These are phyloP conservation scores for Apostichopus californicus DNA, from an alignment of 35 echinoderm and acorn worm species.

Conservation along the genomic window DNA sequence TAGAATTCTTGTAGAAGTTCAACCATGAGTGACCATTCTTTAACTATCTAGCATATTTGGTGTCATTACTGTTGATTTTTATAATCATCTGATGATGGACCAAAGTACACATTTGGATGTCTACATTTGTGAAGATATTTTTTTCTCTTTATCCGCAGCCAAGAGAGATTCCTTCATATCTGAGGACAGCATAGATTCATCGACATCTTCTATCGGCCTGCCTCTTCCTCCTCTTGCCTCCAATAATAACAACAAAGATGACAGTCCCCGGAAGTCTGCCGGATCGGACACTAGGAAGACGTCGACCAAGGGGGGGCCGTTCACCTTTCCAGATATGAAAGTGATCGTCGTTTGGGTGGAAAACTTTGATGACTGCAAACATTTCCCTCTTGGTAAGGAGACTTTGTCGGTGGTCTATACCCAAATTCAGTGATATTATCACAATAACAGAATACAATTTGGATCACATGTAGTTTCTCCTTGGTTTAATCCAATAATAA, in stretches of 20 bases:
- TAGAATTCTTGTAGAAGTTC: too few relatives aligned
- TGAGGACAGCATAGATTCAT: slow-evolving; percentile 56
- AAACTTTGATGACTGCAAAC: slow-evolving; percentile 88
- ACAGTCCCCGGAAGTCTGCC: slow-evolving; percentile 45
- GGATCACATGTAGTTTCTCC: too few relatives aligned
- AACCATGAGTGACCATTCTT: too few relatives aligned
- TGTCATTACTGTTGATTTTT: too few relatives aligned
- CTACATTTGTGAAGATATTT: neutral
- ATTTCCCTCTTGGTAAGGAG: slow-evolving; percentile 83
- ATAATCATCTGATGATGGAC: too few relatives aligned
- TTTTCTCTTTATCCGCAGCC: neutral
- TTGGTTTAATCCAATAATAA: too few relatives aligned
- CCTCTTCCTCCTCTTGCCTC: slow-evolving; percentile 40
- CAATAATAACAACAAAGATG: slow-evolving; percentile 59
- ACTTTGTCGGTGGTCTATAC: too few relatives aligned
- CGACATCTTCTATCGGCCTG: neutral
- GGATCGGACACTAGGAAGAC: slow-evolving; percentile 60
- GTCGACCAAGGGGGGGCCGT: slow-evolving; percentile 65
- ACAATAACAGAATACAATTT: too few relatives aligned
- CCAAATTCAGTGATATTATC: too few relatives aligned
- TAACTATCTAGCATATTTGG: too few relatives aligned
- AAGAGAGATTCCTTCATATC: slow-evolving; percentile 44
- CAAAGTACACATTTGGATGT: too few relatives aligned
- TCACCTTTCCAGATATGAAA: slow-evolving; percentile 78
- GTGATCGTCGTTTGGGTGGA: slow-evolving; percentile 96